Evolutionary conservation across 2,797 vertebrate species (phyloP).

Genomic region (Gallirallus australis): DNA sequence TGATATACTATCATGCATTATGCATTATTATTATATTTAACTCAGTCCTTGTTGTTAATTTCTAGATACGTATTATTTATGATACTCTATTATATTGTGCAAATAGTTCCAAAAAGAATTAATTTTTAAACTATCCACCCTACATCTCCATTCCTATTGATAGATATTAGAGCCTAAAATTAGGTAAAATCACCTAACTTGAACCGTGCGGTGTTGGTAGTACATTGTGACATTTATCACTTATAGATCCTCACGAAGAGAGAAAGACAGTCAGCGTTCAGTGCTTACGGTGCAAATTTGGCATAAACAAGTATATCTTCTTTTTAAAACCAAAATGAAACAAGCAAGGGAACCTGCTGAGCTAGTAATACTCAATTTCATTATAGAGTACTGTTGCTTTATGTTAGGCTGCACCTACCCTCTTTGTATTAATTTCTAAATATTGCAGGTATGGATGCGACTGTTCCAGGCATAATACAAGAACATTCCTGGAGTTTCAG

Average conservation of each 20-base stretch:
- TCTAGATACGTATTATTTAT: background rate
- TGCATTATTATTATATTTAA: background rate
- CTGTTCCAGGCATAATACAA: background rate
- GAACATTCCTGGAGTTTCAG: background rate
- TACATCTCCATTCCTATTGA: background rate
- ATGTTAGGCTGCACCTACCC: background rate
- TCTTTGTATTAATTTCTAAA: background rate
- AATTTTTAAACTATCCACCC: background rate
- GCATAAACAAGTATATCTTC: background rate
- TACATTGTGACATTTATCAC: rapidly evolving
- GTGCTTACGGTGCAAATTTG: background rate
- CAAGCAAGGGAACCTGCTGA: background rate
- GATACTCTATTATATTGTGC: background rate
- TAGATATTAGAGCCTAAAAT: background rate
- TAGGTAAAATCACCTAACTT: background rate
- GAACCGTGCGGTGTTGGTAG: background rate
- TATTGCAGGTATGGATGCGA: background rate
- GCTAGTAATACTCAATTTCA: background rate
- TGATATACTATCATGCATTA: background rate
- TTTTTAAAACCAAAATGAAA: background rate
- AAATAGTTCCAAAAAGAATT: background rate
- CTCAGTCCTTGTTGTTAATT: background rate
- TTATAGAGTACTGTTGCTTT: background rate
- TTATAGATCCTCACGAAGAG: background rate
- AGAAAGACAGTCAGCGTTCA: background rate